A percentile compares a stretch with the other conserved stretches of the same genome.
Conservation (phyloP, 2,797 vertebrate species). For the Cephalopachus bancanus region DNA sequence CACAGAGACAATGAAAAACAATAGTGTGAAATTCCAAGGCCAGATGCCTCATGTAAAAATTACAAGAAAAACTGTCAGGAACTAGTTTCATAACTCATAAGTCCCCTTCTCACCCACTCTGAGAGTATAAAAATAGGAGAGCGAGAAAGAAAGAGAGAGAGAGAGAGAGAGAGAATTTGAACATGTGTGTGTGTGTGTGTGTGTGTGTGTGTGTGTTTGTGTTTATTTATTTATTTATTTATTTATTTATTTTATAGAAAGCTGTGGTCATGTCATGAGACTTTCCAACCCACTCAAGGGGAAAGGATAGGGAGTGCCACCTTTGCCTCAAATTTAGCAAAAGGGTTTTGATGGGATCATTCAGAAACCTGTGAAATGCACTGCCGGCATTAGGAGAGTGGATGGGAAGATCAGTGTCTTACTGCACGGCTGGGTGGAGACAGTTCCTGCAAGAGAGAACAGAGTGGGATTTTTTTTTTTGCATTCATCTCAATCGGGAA, state of each 20-base stretch:
- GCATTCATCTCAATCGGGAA: background rate
- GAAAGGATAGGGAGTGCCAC: too few species aligned
- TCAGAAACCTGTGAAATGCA: rapidly evolving
- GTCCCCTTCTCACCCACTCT: background rate
- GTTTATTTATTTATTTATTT: background rate
- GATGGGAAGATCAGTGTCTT: background rate
- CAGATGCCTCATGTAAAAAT: background rate
- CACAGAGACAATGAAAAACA: background rate
- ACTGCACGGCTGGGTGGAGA: background rate
- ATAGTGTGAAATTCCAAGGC: background rate
- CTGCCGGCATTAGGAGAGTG: background rate
- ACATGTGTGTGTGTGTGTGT: background rate
- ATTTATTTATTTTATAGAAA: background rate
- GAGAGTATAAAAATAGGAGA: background rate
- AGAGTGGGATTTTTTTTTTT: background rate
- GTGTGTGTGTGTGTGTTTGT: background rate
- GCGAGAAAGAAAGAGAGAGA: background rate
- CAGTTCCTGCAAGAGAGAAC: too few species aligned
- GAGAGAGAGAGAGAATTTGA: background rate
- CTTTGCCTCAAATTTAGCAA: background rate
- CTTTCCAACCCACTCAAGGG: background rate
- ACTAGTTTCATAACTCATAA: background rate
- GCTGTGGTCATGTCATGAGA: background rate
- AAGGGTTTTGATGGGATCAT: background rate
- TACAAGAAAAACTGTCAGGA: background rate